Conservation (phyloP, 2,797 vertebrate genomes). For the Neomorphus geoffroyi region DNA sequence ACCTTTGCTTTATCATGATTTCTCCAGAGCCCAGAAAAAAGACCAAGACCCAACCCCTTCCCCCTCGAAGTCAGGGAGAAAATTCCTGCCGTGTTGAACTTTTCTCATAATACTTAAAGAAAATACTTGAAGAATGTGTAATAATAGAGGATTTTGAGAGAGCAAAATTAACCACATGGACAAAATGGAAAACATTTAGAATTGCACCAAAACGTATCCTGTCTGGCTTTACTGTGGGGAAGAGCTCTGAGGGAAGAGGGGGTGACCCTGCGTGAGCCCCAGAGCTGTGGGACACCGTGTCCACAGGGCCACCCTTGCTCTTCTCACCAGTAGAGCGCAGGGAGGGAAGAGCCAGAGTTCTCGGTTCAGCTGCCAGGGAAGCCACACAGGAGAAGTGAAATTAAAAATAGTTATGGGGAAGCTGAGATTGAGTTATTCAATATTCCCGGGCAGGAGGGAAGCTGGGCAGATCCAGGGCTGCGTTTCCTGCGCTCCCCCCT, state of each 20-base stretch:
- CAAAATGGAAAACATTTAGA: neutral
- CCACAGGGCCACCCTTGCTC: neutral
- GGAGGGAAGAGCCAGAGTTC: neutral
- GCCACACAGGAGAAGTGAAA: neutral
- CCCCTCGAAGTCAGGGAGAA: neutral
- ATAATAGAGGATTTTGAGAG: constrained; percentile 34
- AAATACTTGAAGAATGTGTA: constrained; percentile 61
- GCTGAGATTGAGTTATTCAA: neutral
- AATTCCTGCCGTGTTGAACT: constrained; percentile 19
- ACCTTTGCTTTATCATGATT: neutral
- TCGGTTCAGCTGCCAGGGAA: neutral
- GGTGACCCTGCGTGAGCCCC: neutral
- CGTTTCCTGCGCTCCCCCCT: neutral
- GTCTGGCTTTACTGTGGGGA: neutral
- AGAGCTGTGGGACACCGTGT: neutral
- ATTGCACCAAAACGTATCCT: neutral
- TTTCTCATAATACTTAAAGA: constrained; percentile 37
- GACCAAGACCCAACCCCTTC: neutral
- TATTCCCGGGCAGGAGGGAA: neutral
- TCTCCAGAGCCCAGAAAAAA: neutral
- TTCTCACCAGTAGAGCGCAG: neutral
- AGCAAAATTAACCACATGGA: neutral
- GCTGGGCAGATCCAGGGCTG: neutral
- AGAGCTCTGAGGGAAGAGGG: neutral
- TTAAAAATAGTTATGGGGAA: neutral